Percentiles rank a stretch among this genome's conserved stretches.
These are phyloP conservation scores for Nipponacmea schrenckii DNA, from an alignment of 2,888 invertebrate genomes.

Conservation along the genomic window DNA sequence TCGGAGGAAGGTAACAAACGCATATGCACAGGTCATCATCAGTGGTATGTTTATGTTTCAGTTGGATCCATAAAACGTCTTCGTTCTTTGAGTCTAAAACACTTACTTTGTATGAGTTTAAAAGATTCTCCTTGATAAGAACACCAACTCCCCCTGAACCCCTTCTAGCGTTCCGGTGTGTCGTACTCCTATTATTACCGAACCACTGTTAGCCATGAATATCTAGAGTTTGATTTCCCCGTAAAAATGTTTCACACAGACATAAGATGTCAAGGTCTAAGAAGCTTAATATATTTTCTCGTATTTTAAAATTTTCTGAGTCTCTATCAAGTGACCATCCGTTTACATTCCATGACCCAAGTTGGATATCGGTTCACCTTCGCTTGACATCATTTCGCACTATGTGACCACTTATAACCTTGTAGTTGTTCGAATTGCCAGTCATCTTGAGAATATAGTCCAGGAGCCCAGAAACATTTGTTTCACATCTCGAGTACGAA, in stretches of 20 bases:
- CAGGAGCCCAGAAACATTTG: too few species aligned
- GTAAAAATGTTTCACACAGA: slow-evolving; percentile 18
- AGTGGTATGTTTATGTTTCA: not conserved
- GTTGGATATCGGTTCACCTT: too few species aligned
- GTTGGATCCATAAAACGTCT: not conserved
- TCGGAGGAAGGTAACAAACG: not conserved
- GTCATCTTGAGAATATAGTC: too few species aligned
- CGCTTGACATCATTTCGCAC: too few species aligned
- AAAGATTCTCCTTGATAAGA: slow-evolving; percentile 11
- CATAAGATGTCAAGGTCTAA: slow-evolving; percentile 16
- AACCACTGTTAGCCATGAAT: slow-evolving; percentile 16
- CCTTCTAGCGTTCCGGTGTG: slow-evolving; percentile 14
- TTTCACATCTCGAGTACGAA: too few species aligned
- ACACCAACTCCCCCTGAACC: slow-evolving; percentile 23
- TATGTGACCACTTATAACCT: too few species aligned
- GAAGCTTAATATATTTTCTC: not conserved
- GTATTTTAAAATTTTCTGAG: not conserved
- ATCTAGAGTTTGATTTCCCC: slow-evolving; percentile 1
- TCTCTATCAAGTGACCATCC: slow-evolving; percentile 20
- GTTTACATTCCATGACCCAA: slow-evolving; percentile 19
- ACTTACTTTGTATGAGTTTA: not conserved
- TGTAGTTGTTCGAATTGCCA: too few species aligned
- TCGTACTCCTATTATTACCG: slow-evolving; percentile 14
- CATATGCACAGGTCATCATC: not conserved
- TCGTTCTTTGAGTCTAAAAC: not conserved